phyloP scores from a whole-genome alignment of 2,888 invertebrate species.

The Epinotia bilunana region DNA sequence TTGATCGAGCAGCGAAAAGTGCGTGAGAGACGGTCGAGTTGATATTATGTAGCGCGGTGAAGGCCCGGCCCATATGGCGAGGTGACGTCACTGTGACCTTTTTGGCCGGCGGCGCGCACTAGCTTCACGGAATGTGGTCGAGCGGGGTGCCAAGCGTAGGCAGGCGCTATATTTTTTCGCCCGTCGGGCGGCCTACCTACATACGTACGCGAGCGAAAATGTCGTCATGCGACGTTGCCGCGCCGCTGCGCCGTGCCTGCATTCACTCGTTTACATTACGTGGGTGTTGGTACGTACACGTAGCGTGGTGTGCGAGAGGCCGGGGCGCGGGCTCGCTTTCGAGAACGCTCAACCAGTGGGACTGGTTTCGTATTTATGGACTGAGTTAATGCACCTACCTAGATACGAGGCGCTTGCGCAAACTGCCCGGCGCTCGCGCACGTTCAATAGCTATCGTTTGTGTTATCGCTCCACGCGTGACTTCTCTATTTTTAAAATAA shows the following conservation, averaged over 20 bases:
- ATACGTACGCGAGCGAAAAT: slow-evolving; percentile 84
- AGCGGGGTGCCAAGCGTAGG: slow-evolving; percentile 82
- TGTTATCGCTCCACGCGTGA: slow-evolving; percentile 64
- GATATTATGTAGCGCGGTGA: slow-evolving; percentile 53
- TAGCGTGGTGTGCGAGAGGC: slow-evolving; percentile 77
- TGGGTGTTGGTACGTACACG: slow-evolving; percentile 78
- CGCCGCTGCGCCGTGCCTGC: slow-evolving; percentile 79
- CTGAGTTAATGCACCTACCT: slow-evolving; percentile 81
- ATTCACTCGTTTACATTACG: slow-evolving; percentile 77
- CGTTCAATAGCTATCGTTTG: slow-evolving; percentile 60
- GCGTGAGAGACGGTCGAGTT: slow-evolving; percentile 63
- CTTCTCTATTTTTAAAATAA: slow-evolving; percentile 61
- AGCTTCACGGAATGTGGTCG: slow-evolving; percentile 80
- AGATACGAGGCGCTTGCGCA: slow-evolving; percentile 81
- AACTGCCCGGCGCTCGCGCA: slow-evolving; percentile 70
- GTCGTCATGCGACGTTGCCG: slow-evolving; percentile 86
- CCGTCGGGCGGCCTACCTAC: slow-evolving; percentile 78
- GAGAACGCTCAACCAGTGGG: slow-evolving; percentile 82
- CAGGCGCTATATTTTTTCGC: slow-evolving; percentile 82
- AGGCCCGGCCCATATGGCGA: slow-evolving; percentile 77
- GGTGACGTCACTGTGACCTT: slow-evolving; percentile 83
- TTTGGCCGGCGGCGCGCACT: slow-evolving; percentile 75
- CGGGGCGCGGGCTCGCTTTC: slow-evolving; percentile 78
- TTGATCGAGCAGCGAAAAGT: slow-evolving; percentile 64
- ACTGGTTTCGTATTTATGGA: slow-evolving; percentile 84